Evolutionary conservation across 2,113 vertebrate genomes (phyloP).

Genomic region (Festucalex cinctus): DNA sequence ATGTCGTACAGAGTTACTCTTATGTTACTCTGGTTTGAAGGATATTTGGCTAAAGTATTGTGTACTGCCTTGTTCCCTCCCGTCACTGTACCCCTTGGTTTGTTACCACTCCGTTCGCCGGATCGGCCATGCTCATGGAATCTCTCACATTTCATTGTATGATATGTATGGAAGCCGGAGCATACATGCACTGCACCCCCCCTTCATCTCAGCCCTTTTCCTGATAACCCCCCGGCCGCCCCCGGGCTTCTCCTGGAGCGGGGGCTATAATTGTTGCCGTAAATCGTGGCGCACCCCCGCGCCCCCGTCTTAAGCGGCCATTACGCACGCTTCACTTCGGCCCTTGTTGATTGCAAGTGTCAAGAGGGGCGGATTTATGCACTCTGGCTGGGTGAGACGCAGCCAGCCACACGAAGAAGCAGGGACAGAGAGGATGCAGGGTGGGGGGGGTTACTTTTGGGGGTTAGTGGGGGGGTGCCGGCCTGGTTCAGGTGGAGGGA

Average conservation of each 20-base stretch:
- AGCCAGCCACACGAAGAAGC: slow-evolving; percentile 3
- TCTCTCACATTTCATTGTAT: slow-evolving; percentile 43
- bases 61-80: too few relatives aligned
- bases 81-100: too few relatives aligned
- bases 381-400: slow-evolving; percentile 33
- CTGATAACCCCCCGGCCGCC: slow-evolving; percentile 31
- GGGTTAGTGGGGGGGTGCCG: not conserved
- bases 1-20: not conserved
- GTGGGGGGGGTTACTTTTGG: slow-evolving; percentile 16
- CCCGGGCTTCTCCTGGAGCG: slow-evolving; percentile 43
- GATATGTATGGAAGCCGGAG: slow-evolving; percentile 17
- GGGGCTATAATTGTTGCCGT: slow-evolving; percentile 74
- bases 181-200: slow-evolving; percentile 36
- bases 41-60: slow-evolving; percentile 17
- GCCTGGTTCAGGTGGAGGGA: not conserved
- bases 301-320: slow-evolving; percentile 69
- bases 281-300: slow-evolving; percentile 68
- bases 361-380: slow-evolving; percentile 65
- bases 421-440: slow-evolving; percentile 22
- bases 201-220: slow-evolving; percentile 5
- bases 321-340: slow-evolving; percentile 72
- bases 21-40: not conserved
- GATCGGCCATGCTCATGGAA: not conserved
- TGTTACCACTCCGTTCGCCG: slow-evolving; percentile 19
- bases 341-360: slow-evolving; percentile 76